phyloP scores from a whole-genome alignment of 2,888 invertebrate species.

The Resseliella maxima region DNA sequence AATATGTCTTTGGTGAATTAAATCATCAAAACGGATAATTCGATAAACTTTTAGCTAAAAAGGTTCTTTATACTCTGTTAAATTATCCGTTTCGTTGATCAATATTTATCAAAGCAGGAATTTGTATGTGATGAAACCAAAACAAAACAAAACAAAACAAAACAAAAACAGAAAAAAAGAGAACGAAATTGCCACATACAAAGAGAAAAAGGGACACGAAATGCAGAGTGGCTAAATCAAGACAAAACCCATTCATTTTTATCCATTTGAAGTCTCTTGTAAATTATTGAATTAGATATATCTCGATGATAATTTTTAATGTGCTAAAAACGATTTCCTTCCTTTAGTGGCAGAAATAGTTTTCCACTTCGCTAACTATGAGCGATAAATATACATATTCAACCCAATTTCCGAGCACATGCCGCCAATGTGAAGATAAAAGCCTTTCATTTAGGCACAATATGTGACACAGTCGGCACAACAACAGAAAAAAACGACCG shows the following conservation, averaged over 20 bases:
- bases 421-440: background rate
- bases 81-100: conserved; percentile 9
- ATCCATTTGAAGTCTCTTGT: background rate
- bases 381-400: background rate
- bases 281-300: background rate
- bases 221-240: background rate
- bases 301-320: background rate
- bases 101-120: conserved; percentile 26
- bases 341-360: background rate
- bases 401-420: background rate
- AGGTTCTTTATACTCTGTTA: conserved; percentile 12
- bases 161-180: too few relatives aligned
- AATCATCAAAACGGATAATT: background rate
- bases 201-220: too few relatives aligned
- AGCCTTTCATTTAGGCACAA: background rate
- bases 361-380: conserved; percentile 5
- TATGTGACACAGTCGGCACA: background rate
- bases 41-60: background rate
- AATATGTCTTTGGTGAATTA: conserved; percentile 5
- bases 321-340: conserved; percentile 6
- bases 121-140: background rate
- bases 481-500: background rate
- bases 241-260: background rate
- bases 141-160: background rate
- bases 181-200: too few relatives aligned